A percentile compares a stretch with the other conserved stretches of the same genome.
phyloP scores from a whole-genome alignment of 2,113 vertebrate genomes.

The Daphoenositta chrysoptera region DNA sequence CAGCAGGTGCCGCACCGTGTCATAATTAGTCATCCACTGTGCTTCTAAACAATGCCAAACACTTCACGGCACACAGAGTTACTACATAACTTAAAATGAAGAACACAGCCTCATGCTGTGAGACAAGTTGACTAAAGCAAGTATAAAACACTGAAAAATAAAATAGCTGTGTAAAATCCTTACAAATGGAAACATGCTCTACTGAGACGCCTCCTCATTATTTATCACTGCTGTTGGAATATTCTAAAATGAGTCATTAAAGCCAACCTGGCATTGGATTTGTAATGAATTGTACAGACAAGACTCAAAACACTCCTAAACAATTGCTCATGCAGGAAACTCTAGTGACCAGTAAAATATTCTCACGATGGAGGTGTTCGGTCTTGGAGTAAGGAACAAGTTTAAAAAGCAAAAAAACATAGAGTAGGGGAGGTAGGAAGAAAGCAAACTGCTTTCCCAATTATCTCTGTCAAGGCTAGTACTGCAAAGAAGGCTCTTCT shows the following conservation, averaged over 20 bases:
- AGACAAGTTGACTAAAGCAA: not conserved
- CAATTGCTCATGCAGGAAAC: not conserved
- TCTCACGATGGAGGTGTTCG: not conserved
- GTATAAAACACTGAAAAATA: not conserved
- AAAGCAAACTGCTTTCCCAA: slow-evolving; percentile 41
- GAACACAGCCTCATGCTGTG: not conserved
- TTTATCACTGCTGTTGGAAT: not conserved
- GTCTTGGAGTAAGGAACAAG: not conserved
- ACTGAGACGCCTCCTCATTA: not conserved
- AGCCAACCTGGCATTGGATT: not conserved
- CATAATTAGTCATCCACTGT: not conserved
- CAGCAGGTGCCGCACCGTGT: not conserved
- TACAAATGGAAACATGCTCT: not conserved
- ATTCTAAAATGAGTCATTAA: not conserved
- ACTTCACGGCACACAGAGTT: not conserved
- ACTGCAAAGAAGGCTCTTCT: slow-evolving; percentile 21
- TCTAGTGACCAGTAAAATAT: not conserved
- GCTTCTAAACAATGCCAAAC: not conserved
- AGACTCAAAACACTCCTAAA: not conserved
- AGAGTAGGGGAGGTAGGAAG: not conserved
- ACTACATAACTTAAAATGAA: not conserved
- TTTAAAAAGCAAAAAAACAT: not conserved
- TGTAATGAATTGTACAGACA: not conserved
- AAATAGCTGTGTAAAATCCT: not conserved
- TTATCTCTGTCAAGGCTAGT: slow-evolving; percentile 54